phyloP scores from a whole-genome alignment of 2,797 vertebrate species.

The Myioborus melanocephalus region DNA sequence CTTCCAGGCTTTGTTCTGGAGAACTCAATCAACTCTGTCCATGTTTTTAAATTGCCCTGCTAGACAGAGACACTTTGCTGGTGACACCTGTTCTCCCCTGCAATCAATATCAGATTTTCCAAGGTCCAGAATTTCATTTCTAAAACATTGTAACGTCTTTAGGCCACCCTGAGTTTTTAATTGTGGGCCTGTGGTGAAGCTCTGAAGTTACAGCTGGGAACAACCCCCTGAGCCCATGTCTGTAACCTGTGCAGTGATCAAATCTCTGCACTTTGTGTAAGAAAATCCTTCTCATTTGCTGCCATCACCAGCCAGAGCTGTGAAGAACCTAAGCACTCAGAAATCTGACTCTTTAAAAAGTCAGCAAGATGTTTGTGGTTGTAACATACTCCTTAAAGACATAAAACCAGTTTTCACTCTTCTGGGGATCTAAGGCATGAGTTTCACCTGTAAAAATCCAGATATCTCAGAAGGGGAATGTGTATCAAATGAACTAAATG shows the following conservation, averaged over 20 bases:
- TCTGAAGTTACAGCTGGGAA: neutral
- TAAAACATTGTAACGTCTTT: neutral
- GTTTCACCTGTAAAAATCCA: neutral
- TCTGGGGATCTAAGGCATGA: accelerated
- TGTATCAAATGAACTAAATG: neutral
- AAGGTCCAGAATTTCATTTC: neutral
- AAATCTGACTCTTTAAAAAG: neutral
- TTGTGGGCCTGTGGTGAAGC: neutral
- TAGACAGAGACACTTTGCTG: neutral
- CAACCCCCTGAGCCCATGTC: neutral
- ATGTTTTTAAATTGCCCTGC: neutral
- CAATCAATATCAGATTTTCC: neutral
- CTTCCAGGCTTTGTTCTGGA: neutral
- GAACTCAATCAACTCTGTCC: neutral
- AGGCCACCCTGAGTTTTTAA: neutral
- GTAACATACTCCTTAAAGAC: neutral
- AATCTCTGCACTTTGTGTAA: neutral
- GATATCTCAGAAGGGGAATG: neutral
- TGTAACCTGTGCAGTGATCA: neutral
- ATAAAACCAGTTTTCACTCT: neutral
- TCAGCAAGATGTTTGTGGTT: neutral
- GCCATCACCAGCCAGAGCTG: neutral
- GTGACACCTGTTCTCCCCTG: neutral
- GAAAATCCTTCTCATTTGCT: neutral
- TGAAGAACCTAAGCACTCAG: neutral